A percentile compares a stretch with the other conserved stretches of the same genome.
Conservation (phyloP, 2,888 invertebrate species). For the Atrina japonica region DNA sequence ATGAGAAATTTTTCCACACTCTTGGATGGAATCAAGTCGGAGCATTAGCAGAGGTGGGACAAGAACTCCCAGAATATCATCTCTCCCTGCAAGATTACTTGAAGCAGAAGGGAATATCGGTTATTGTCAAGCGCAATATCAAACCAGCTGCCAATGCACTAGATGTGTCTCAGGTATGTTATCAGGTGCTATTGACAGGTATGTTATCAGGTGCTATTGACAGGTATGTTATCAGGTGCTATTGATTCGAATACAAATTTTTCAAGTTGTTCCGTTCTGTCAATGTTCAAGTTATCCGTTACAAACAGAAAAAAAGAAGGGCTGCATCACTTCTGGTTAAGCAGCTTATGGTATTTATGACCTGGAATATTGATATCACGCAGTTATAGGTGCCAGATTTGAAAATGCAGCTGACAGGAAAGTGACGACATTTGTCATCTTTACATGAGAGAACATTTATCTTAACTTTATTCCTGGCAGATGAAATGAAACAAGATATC, state of each 20-base stretch:
- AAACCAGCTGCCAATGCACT: conserved; percentile 82
- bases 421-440: too few species aligned
- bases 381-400: too few species aligned
- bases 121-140: conserved; percentile 87
- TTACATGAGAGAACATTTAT: too few species aligned
- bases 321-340: too few species aligned
- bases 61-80: conserved; percentile 89
- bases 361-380: too few species aligned
- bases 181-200: conserved; percentile 39
- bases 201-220: too few species aligned
- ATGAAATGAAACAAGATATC: too few species aligned
- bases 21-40: conserved; percentile 87
- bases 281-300: not conserved
- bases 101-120: conserved; percentile 84
- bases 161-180: conserved; percentile 57
- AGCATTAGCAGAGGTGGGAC: conserved; percentile 89
- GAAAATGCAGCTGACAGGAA: too few species aligned
- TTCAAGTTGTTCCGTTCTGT: not conserved
- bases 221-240: conserved; percentile 32
- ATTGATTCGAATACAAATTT: too few species aligned
- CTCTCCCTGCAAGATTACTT: conserved; percentile 86
- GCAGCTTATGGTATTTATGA: too few species aligned
- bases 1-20: conserved; percentile 78
- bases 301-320: not conserved
- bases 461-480: too few species aligned